These are phyloP conservation scores for Anolis sagrei DNA, from an alignment of 2,113 vertebrate genomes.

Conservation along the genomic window DNA sequence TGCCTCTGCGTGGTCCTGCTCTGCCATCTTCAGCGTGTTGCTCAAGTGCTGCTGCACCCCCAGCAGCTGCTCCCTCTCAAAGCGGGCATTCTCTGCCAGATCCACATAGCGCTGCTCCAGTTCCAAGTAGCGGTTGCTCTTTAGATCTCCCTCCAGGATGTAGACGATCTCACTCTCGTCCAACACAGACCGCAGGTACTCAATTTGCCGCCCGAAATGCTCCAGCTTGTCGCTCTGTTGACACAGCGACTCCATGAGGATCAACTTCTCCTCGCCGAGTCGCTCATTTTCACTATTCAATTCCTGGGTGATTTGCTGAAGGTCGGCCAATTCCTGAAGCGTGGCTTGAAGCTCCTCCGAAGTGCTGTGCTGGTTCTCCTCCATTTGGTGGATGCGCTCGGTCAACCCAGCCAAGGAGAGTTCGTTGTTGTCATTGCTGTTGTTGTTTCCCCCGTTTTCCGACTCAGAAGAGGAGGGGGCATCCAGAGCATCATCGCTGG, in stretches of 20 bases:
- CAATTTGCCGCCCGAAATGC: slow-evolving; percentile 88
- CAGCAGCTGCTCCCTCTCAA: slow-evolving; percentile 92
- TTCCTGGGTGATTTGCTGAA: slow-evolving; percentile 95
- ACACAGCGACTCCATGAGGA: slow-evolving; percentile 95
- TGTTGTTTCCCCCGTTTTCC: slow-evolving; percentile 87
- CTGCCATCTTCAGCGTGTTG: slow-evolving; percentile 95
- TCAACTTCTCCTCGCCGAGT: slow-evolving; percentile 92
- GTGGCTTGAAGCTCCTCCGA: slow-evolving; percentile 96
- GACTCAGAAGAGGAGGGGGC: slow-evolving; percentile 92
- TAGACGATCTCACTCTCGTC: slow-evolving; percentile 91
- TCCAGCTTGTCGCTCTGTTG: slow-evolving; percentile 94
- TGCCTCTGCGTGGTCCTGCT: slow-evolving; percentile 94
- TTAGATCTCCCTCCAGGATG: slow-evolving; percentile 89
- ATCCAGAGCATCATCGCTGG: slow-evolving; percentile 92
- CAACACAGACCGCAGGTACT: slow-evolving; percentile 89
- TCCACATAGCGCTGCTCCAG: slow-evolving; percentile 93
- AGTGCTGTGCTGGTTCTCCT: slow-evolving; percentile 96
- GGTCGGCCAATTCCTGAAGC: slow-evolving; percentile 90
- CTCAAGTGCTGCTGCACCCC: slow-evolving; percentile 96
- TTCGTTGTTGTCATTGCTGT: slow-evolving; percentile 88
- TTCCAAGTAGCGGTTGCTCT: slow-evolving; percentile 93
- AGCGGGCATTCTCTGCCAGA: slow-evolving; percentile 89
- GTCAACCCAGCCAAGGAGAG: slow-evolving; percentile 93
- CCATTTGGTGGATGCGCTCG: slow-evolving; percentile 95
- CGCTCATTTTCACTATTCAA: slow-evolving; percentile 94